Evolutionary conservation across 2,888 invertebrate species (phyloP).

Genomic region (Drosophila nigritarsus): DNA sequence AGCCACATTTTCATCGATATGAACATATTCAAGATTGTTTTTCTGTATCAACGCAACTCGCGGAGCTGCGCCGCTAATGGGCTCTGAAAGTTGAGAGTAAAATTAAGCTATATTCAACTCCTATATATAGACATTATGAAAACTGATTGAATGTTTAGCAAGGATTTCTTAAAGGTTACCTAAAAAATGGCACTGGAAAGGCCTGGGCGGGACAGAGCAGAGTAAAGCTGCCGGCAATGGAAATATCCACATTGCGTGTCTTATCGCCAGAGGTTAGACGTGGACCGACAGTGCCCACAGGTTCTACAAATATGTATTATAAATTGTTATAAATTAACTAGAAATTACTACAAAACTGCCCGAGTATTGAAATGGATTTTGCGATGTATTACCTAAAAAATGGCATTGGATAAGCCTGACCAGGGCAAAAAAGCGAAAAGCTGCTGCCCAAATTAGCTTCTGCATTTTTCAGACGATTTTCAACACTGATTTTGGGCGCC

Average conservation of each 20-base stretch:
- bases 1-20: slow-evolving; percentile 84
- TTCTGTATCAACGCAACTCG: slow-evolving; percentile 87
- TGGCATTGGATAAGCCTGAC: slow-evolving; percentile 90
- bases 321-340: neutral
- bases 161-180: slow-evolving; percentile 85
- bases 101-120: neutral
- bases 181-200: slow-evolving; percentile 88
- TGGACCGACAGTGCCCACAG: slow-evolving; percentile 84
- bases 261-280: slow-evolving; percentile 90
- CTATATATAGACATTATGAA: neutral
- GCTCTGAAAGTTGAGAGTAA: slow-evolving; percentile 86
- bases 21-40: slow-evolving; percentile 75
- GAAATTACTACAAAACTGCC: slow-evolving; percentile 42
- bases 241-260: slow-evolving; percentile 81
- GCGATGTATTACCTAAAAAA: slow-evolving; percentile 88
- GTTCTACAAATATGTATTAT: slow-evolving; percentile 58
- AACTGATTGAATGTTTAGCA: slow-evolving; percentile 46
- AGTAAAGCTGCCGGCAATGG: slow-evolving; percentile 74
- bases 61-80: slow-evolving; percentile 89
- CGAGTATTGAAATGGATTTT: slow-evolving; percentile 16
- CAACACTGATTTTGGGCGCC: slow-evolving; percentile 86
- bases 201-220: slow-evolving; percentile 89
- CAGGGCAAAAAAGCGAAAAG: slow-evolving; percentile 90
- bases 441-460: slow-evolving; percentile 80
- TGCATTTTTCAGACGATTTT: slow-evolving; percentile 88